Evolutionary conservation across 2,113 vertebrate species (phyloP).

Genomic region (Oncorhynchus masou): DNA sequence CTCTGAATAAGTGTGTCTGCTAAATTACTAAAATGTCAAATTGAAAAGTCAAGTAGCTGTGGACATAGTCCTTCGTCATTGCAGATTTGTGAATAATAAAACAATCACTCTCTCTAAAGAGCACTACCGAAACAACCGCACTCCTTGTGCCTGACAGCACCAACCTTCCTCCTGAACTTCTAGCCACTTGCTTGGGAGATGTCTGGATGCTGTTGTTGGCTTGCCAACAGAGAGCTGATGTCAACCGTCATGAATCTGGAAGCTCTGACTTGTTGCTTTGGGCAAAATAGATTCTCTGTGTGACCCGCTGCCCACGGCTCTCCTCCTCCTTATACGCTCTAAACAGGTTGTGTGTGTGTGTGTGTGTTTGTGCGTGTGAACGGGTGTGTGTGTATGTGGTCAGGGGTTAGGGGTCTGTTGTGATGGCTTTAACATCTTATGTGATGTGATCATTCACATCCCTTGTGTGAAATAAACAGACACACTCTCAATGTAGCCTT

Average conservation of each 20-base stretch:
- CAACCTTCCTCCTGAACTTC: slow-evolving; percentile 41
- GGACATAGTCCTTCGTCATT: not conserved
- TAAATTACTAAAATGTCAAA: no score
- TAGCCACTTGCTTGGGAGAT: slow-evolving; percentile 40
- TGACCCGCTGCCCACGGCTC: not conserved
- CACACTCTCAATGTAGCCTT: slow-evolving; percentile 32
- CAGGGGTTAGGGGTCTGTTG: not conserved
- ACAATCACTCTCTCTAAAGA: not conserved
- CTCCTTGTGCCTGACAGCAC: slow-evolving; percentile 8
- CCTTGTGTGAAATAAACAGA: slow-evolving; percentile 13
- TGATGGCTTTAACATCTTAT: slow-evolving; percentile 44
- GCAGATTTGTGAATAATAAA: not conserved
- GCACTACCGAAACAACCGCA: not conserved
- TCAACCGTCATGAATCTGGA: slow-evolving; percentile 6
- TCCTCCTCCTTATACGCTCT: not conserved
- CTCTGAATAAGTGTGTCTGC: no score
- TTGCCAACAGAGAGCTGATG: slow-evolving; percentile 28
- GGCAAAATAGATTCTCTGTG: not conserved
- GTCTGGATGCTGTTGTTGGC: slow-evolving; percentile 56
- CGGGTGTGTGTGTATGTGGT: no score
- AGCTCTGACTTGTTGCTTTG: not conserved
- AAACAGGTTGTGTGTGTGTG: not conserved
- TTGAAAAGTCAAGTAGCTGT: not conserved
- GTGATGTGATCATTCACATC: slow-evolving; percentile 19
- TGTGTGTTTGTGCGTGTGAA: not conserved